Evolutionary conservation across 2,797 vertebrate genomes (phyloP).

Genomic region (Erethizon dorsatum): DNA sequence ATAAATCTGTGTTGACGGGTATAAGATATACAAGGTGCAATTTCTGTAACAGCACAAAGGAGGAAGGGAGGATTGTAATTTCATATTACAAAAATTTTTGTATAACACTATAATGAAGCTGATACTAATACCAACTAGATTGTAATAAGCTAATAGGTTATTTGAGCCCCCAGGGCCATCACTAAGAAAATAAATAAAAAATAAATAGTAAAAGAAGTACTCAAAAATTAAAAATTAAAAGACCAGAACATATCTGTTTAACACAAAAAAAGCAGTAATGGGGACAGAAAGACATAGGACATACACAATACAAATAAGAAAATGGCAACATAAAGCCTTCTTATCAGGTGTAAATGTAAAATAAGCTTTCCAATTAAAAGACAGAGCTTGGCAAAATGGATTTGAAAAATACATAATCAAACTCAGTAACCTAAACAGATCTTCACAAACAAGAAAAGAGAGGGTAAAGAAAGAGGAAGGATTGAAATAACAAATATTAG

Average conservation of each 20-base stretch:
- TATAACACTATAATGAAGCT: neutral
- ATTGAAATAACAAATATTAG: neutral
- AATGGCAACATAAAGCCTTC: neutral
- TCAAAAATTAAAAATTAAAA: constrained; percentile 16
- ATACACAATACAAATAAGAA: neutral
- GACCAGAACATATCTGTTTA: neutral
- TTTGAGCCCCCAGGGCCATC: neutral
- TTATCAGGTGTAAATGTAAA: neutral
- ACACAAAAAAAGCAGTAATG: neutral
- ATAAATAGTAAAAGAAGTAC: neutral
- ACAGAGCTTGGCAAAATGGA: neutral
- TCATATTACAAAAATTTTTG: neutral
- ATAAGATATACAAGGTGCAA: neutral
- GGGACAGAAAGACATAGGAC: neutral
- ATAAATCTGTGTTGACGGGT: neutral
- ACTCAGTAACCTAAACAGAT: neutral
- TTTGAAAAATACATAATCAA: neutral
- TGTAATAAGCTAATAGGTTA: constrained; percentile 29
- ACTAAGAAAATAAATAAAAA: constrained; percentile 36
- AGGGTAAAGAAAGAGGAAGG: neutral
- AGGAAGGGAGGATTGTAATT: neutral
- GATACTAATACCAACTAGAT: neutral
- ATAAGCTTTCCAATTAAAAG: neutral
- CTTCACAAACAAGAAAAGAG: neutral
- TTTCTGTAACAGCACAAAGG: neutral